Conservation (phyloP, 2,797 vertebrate genomes). For the Molossus alvarezi region DNA sequence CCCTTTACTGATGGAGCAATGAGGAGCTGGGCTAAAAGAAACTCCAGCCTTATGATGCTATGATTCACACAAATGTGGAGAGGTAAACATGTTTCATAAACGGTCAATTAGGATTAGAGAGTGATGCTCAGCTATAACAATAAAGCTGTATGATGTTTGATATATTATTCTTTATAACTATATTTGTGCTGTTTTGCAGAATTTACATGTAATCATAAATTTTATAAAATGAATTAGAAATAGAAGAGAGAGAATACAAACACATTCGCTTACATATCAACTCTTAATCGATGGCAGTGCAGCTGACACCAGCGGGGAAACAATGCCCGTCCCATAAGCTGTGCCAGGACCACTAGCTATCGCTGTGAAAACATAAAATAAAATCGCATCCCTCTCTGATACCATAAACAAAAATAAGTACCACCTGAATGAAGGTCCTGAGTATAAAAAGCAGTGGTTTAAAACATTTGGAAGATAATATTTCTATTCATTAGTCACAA, state of each 20-base stretch:
- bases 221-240: slow-evolving; percentile 15
- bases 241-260: slow-evolving; percentile 25
- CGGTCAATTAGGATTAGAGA: not conserved
- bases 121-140: not conserved
- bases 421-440: not conserved
- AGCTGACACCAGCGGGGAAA: not conserved
- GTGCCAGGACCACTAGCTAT: not conserved
- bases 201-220: not conserved
- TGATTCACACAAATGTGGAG: slow-evolving; percentile 8
- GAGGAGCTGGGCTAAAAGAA: not conserved
- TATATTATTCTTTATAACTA: not conserved
- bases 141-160: not conserved
- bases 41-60: not conserved
- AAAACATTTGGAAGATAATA: not conserved
- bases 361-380: not conserved
- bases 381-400: not conserved
- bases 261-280: not conserved
- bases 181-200: not conserved
- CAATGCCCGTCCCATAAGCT: not conserved
- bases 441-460: not conserved
- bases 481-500: not conserved
- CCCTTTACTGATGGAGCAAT: not conserved
- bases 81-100: not conserved
- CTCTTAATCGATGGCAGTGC: not conserved
- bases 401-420: not conserved